A percentile compares a stretch with the other conserved stretches of the same genome.
These are phyloP conservation scores for Larimichthys crocea DNA, from an alignment of 2,113 vertebrate species.

Conservation along the genomic window DNA sequence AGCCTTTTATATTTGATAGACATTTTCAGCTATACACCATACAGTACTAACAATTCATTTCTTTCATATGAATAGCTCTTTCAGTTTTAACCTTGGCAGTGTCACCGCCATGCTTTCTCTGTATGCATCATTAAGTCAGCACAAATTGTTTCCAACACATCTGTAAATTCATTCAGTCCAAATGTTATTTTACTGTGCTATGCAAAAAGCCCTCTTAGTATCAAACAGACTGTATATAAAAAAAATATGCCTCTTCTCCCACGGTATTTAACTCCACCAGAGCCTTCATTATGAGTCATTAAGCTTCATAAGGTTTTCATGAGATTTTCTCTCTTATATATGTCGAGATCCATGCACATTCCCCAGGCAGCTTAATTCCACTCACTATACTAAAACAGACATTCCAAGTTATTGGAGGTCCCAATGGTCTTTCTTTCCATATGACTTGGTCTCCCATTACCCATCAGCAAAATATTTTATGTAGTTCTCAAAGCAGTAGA, in stretches of 20 bases:
- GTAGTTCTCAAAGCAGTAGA: not conserved
- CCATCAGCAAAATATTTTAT: not conserved
- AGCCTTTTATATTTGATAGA: not conserved
- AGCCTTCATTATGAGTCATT: conserved; percentile 70
- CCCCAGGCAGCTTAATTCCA: conserved; percentile 30
- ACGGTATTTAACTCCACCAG: conserved; percentile 46
- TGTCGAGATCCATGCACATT: conserved; percentile 48
- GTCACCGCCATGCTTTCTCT: not conserved
- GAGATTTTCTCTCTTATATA: conserved; percentile 40
- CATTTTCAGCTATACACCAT: not conserved
- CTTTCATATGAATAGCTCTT: not conserved
- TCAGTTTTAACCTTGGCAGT: not conserved
- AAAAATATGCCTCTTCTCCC: conserved; percentile 49
- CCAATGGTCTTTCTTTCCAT: conserved; percentile 21
- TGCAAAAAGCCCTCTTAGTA: conserved; percentile 14
- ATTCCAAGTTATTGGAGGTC: conserved; percentile 19
- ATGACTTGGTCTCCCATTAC: conserved; percentile 9
- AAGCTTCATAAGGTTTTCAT: conserved; percentile 76
- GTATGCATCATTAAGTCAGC: not conserved
- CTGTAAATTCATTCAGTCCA: not conserved
- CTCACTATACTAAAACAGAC: conserved; percentile 7
- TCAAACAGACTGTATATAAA: conserved; percentile 54
- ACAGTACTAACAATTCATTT: not conserved
- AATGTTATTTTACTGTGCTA: conserved; percentile 22
- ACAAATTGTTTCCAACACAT: not conserved